Percentiles rank a stretch among this genome's conserved stretches.
phyloP scores from a whole-genome alignment of 2,888 invertebrate species.

The Cecidostiba fungosa region DNA sequence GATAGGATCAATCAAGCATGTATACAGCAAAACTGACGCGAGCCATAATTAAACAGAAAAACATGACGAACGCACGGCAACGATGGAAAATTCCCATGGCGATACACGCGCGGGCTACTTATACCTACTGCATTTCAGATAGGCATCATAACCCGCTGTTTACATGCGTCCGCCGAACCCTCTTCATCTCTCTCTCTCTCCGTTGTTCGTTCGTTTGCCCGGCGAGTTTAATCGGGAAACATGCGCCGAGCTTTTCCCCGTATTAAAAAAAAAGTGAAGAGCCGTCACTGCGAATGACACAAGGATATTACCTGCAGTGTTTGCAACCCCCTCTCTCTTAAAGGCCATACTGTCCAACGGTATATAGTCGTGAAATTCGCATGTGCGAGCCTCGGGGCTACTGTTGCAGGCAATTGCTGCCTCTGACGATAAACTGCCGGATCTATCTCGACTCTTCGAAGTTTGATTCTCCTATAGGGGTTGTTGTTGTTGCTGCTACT shows the following conservation, averaged over 20 bases:
- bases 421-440: not conserved
- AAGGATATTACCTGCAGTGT: constrained; percentile 26
- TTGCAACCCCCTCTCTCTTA: constrained; percentile 11
- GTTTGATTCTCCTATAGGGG: not conserved
- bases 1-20: not conserved
- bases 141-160: not conserved
- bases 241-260: constrained; percentile 31
- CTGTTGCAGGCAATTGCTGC: not conserved
- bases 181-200: not conserved
- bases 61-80: constrained; percentile 14
- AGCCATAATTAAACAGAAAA: constrained; percentile 43
- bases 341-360: not conserved
- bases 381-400: constrained; percentile 4
- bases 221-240: constrained; percentile 49
- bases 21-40: not conserved
- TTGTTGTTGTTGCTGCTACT: not conserved
- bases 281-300: constrained; percentile 54
- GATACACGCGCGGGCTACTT: not conserved
- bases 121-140: not conserved
- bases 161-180: not conserved
- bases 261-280: constrained; percentile 49
- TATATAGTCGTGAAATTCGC: constrained; percentile 9
- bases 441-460: constrained; percentile 3
- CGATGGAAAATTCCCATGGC: constrained; percentile 11
- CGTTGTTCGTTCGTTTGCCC: not conserved